Evolutionary conservation across 30 jellyfish, hydroid and myxozoan genomes (phyloP), one percentile per base, ranked within the genome.

Genomic region (Cassiopea xamachana): DNA sequence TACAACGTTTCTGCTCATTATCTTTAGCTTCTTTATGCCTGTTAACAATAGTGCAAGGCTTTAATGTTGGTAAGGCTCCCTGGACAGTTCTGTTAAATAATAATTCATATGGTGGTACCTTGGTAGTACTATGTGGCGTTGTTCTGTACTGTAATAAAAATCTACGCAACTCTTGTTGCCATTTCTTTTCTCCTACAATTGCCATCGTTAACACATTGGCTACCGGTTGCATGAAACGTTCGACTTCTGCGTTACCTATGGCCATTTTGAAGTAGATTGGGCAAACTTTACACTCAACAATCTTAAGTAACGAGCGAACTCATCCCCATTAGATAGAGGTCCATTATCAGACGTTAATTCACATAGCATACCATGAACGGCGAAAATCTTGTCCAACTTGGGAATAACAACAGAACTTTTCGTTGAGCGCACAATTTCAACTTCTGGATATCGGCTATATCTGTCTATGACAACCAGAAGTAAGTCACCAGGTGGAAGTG

Each of bases 241-340:
- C 81, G 83, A 80, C 93, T 51, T 61, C 88, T 46, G 88, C 90
- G 59, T 89, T 89, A 59, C 85, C 87, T 77, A 80, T 78, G 85
- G 95, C 82, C 89, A 75, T 78, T 70, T 60, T 79, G 91, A 85
- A 17, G 91, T 87, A 43, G 80, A 50, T 27, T 44, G 64, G 71
- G 77, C 27, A 60, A 16, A 67, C 59, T 55, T 50, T 16, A 79
- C 61, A 64, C 95, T 93, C 74, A 80, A 45, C 18, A 73, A 19
- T 79, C 46, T 70, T 67, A 73, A 67, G 85, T 51, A 88, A 18
- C 81, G 64, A 79, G 92, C 44, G 96, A 88, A 78, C 18, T 88
- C 97, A 51, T 70, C 73, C 4, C 93, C 93, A 62, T 82, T 69
- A 60, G 45, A 89, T n/a, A 94, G 94, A 16, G 97, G 97, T 71